Conservation (phyloP, 2,113 vertebrate genomes). For the Girardinichthys multiradiatus region DNA sequence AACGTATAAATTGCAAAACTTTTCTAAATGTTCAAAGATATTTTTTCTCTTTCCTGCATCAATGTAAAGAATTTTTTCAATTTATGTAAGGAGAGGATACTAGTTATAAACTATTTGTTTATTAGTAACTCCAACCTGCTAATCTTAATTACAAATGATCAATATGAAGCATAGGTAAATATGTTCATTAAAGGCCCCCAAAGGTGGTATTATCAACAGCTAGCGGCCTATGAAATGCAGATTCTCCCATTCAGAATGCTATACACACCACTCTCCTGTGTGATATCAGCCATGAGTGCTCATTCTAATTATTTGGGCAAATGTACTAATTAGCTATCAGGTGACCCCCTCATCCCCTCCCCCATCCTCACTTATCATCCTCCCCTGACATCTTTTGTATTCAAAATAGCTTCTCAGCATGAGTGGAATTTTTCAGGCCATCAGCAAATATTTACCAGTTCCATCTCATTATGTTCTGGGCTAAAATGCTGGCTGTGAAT, state of each 20-base stretch:
- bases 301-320: constrained; percentile 86
- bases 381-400: constrained; percentile 83
- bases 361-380: constrained; percentile 74
- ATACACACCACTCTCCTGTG: constrained; percentile 78
- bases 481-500: constrained; percentile 86
- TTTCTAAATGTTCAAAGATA: constrained; percentile 2
- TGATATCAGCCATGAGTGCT: constrained; percentile 84
- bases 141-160: constrained; percentile 68
- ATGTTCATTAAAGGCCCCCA: constrained; percentile 69
- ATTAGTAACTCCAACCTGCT: constrained; percentile 59
- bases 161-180: constrained; percentile 74
- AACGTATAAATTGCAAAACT: background rate
- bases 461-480: constrained; percentile 80
- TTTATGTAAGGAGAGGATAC: background rate
- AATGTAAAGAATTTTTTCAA: background rate
- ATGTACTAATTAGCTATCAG: constrained; percentile 87
- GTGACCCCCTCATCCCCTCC: constrained; percentile 44
- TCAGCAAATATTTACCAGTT: constrained; percentile 87
- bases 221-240: constrained; percentile 73
- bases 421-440: constrained; percentile 81
- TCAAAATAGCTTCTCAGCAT: constrained; percentile 82
- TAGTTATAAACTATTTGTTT: constrained; percentile 11
- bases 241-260: constrained; percentile 76
- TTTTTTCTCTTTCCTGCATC: background rate
- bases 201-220: constrained; percentile 68